Conservation (phyloP, 2,888 invertebrate species). For the Caenorhabditis doughertyi region DNA sequence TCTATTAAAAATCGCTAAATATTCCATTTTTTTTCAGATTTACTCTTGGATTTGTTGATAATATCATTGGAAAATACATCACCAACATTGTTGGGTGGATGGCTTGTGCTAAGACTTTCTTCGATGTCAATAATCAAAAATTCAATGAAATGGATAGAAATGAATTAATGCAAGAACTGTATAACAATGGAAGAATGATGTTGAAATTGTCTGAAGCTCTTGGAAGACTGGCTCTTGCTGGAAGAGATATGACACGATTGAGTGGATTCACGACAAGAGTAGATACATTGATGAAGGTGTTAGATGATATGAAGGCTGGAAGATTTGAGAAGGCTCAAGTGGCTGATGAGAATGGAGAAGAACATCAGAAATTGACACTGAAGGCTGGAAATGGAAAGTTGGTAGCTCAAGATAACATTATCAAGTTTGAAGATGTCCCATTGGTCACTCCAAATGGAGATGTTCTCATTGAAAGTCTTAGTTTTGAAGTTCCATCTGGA, state of each 20-base stretch:
- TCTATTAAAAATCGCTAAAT: background rate
- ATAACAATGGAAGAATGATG: slow-evolving; percentile 96
- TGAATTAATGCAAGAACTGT: slow-evolving; percentile 92
- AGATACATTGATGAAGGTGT: slow-evolving; percentile 91
- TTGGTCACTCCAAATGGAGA: slow-evolving; percentile 98
- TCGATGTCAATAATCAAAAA: slow-evolving; percentile 87
- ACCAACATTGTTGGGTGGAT: slow-evolving; percentile 95
- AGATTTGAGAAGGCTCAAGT: slow-evolving; percentile 70
- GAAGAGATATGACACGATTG: slow-evolving; percentile 94
- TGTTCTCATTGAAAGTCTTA: slow-evolving; percentile 90
- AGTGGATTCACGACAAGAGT: slow-evolving; percentile 96
- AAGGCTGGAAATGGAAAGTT: slow-evolving; percentile 72
- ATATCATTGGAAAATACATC: slow-evolving; percentile 95
- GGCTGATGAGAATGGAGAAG: slow-evolving; percentile 33
- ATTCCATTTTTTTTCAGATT: slow-evolving; percentile 73
- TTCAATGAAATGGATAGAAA: slow-evolving; percentile 90
- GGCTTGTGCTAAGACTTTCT: slow-evolving; percentile 91
- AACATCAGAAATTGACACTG: slow-evolving; percentile 31
- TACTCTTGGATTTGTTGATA: slow-evolving; percentile 94
- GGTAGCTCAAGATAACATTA: slow-evolving; percentile 88
- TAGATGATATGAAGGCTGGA: slow-evolving; percentile 86
- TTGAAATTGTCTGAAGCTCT: slow-evolving; percentile 97
- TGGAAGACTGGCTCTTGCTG: slow-evolving; percentile 94
- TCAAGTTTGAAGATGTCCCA: slow-evolving; percentile 94
- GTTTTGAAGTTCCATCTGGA: slow-evolving; percentile 90